Percentiles rank a stretch among this genome's conserved stretches.
Evolutionary conservation across 30 jellyfish, hydroid and myxozoan genomes (phyloP).

Genomic region (Cassiopea xamachana): DNA sequence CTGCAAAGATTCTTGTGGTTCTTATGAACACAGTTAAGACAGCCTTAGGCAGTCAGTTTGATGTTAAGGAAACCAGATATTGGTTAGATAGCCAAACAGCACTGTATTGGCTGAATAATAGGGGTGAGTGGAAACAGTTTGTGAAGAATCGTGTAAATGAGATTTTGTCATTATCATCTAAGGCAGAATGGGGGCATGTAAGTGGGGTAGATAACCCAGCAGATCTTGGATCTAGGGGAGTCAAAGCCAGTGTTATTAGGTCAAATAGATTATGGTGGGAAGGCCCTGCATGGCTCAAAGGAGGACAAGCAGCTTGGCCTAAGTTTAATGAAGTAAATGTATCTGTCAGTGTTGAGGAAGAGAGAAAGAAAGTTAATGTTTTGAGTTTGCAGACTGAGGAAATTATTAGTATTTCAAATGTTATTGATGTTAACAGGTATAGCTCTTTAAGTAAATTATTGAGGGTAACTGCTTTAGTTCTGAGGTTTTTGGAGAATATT

Average conservation of each 20-base stretch:
- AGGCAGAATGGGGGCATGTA: conserved; percentile 45
- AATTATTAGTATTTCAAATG: conserved; percentile 8
- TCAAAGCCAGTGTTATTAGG: not conserved
- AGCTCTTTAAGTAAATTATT: conserved; percentile 5
- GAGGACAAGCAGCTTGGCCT: conserved; percentile 45
- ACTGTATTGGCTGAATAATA: conserved; percentile 39
- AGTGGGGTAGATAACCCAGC: conserved; percentile 65
- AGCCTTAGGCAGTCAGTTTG: conserved; percentile 35
- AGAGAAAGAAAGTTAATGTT: conserved; percentile 42
- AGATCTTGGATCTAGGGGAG: conserved; percentile 56
- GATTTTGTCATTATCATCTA: conserved; percentile 19
- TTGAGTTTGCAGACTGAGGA: not conserved
- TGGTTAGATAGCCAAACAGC: conserved; percentile 58
- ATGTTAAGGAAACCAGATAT: conserved; percentile 4
- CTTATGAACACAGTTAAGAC: conserved; percentile 30
- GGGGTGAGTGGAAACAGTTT: conserved; percentile 43
- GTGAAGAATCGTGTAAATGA: conserved; percentile 52
- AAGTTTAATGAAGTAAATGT: not conserved
- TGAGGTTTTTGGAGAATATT: conserved; percentile 1
- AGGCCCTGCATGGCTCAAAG: conserved; percentile 38
- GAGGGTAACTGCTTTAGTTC: conserved; percentile 31
- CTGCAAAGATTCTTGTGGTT: conserved; percentile 36
- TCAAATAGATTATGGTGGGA: conserved; percentile 71
- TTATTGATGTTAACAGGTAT: conserved; percentile 15
- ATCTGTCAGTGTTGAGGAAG: conserved; percentile 1